Base-by-base conservation (phyloP, 53 echinoderm and acorn worm genomes). In the Zoroaster sp. region DNA sequence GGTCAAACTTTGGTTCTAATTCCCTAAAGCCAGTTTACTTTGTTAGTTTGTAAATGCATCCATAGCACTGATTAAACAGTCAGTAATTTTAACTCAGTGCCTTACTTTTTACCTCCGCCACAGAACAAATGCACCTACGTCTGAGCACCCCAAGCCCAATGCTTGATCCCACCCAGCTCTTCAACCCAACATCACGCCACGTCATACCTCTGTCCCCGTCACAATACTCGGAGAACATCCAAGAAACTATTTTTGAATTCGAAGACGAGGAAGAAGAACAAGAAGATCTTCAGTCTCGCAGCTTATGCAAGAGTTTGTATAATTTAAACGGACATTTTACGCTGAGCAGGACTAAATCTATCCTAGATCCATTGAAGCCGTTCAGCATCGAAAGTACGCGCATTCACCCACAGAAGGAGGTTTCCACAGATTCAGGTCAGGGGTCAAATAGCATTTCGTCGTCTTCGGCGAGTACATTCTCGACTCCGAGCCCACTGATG, bases 401-500 rank as follows among this genome's bases (percentile, higher is more conserved):
- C 18, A 47, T 85, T 42, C 89, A 80, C 43, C 91, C 76, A 5
- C 80, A 93, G 36, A 95, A 94, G 31, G 95, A 95, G 28, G 92
- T 92, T 32, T 92, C 93, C 4, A 85, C 85, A 33, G 97, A 97
- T 68, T 97, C 97, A 0, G 95, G 95, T 52, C 95, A 97, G 31
- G 94, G 97, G 36, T 97, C 97, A 4, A 92, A 90, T 3, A 90
- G 75, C 41, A 97, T 95, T 59, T 78, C 88, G 31, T 72, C 93
- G 1, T 95, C 97, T 11, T 83, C 92, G 1, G 72, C 79, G 0
- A 93, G 93, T 59, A 88, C 88, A 17, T 66, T 92, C 40, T 96
- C 97, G 2, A 97, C 95, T 9, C 95, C 97, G 11, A 97, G 97
- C 68, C 97, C 97, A 8, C 87, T 89, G 55, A 38, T 94, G 74